Conservation (phyloP, 2,113 vertebrate genomes). For the Miniopterus natalensis region DNA sequence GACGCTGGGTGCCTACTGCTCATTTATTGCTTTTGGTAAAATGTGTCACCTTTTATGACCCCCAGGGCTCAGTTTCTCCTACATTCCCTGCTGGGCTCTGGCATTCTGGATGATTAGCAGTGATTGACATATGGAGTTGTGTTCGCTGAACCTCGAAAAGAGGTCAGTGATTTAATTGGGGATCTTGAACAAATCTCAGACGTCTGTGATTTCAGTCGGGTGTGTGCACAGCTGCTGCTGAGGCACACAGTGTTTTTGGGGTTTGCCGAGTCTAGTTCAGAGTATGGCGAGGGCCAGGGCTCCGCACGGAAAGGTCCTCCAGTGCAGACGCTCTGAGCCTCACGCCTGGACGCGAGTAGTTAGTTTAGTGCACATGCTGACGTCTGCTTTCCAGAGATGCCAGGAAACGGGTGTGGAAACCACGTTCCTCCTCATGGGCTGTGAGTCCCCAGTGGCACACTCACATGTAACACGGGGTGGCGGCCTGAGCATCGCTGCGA, state of each 20-base stretch:
- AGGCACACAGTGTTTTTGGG: accelerated
- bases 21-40: not conserved
- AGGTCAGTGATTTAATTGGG: not conserved
- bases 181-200: accelerated
- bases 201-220: not conserved
- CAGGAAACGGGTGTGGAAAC: not conserved
- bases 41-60: not conserved
- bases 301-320: accelerated
- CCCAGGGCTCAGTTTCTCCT: accelerated
- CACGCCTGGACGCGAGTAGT: accelerated
- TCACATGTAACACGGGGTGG: accelerated
- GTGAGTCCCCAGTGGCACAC: not conserved
- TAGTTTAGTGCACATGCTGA: accelerated
- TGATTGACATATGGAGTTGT: accelerated
- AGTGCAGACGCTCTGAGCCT: too few species aligned
- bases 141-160: not conserved
- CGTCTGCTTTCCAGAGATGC: not conserved
- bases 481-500: accelerated
- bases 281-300: accelerated
- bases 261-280: not conserved
- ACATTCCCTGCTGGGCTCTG: accelerated
- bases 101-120: not conserved
- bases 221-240: not conserved
- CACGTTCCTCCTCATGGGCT: accelerated
- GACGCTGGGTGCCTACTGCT: accelerated